Percentiles rank a stretch among this genome's conserved stretches.
These are phyloP conservation scores for Volucella inflata DNA, from an alignment of 2,888 invertebrate genomes.

Conservation along the genomic window DNA sequence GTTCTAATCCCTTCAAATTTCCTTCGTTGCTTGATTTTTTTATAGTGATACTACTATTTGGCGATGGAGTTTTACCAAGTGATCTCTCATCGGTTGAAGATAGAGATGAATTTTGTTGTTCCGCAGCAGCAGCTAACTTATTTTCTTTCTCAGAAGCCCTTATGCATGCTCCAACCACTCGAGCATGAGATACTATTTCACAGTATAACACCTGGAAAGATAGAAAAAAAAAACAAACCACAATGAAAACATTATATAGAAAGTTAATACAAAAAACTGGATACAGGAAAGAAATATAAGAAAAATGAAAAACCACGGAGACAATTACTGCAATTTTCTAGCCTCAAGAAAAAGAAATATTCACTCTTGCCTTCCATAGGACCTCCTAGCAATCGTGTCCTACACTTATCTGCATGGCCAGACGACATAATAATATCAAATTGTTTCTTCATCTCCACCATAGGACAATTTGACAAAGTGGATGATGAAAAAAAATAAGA, in stretches of 20 bases:
- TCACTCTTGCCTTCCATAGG: slow-evolving; percentile 13
- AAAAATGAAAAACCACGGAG: slow-evolving; percentile 49
- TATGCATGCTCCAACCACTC: slow-evolving; percentile 92
- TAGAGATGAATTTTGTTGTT: slow-evolving; percentile 78
- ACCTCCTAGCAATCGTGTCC: slow-evolving; percentile 39
- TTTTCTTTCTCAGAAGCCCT: slow-evolving; percentile 86
- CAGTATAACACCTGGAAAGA: slow-evolving; percentile 92
- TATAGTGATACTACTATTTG: slow-evolving; percentile 77
- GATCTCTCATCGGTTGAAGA: slow-evolving; percentile 78
- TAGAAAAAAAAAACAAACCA: slow-evolving; percentile 75
- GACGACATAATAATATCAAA: slow-evolving; percentile 68
- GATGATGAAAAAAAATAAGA: slow-evolving; percentile 10
- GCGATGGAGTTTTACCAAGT: slow-evolving; percentile 77
- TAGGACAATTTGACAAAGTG: slow-evolving; percentile 11
- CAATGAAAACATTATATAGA: slow-evolving; percentile 27
- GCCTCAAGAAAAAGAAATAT: slow-evolving; percentile 36
- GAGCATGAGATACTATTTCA: slow-evolving; percentile 96
- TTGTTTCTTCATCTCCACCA: slow-evolving; percentile 39
- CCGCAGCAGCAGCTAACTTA: slow-evolving; percentile 77
- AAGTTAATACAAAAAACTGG: slow-evolving; percentile 46
- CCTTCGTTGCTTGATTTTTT: slow-evolving; percentile 79
- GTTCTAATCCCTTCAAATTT: slow-evolving; percentile 87
- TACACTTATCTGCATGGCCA: slow-evolving; percentile 72
- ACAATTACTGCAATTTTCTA: slow-evolving; percentile 72
- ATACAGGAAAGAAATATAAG: slow-evolving; percentile 75